Conservation (phyloP, 1,140 invertebrate species). For the Drosophila pruinosa region DNA sequence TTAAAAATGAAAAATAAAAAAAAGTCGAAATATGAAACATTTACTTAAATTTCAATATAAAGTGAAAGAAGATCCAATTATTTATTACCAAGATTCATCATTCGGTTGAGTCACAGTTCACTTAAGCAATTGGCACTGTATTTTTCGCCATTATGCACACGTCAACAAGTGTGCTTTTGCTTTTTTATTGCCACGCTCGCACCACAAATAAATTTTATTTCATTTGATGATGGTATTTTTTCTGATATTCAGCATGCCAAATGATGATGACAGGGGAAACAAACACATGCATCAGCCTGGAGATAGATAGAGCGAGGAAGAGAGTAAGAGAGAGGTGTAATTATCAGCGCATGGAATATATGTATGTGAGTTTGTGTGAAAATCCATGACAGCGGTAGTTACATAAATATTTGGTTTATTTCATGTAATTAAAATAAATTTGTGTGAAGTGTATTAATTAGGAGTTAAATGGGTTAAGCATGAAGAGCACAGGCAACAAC, state of each 20-base stretch:
- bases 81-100: background rate
- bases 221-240: conserved; percentile 59
- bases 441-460: conserved; percentile 80
- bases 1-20: background rate
- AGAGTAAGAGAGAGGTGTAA: conserved; percentile 37
- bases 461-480: conserved; percentile 79
- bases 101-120: background rate
- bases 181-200: conserved; percentile 52
- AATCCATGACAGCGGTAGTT: conserved; percentile 48
- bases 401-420: conserved; percentile 79
- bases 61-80: background rate
- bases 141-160: conserved; percentile 37
- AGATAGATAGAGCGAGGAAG: background rate
- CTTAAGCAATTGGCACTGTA: conserved; percentile 60
- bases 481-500: conserved; percentile 31
- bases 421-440: conserved; percentile 80
- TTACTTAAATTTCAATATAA: background rate
- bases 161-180: conserved; percentile 51
- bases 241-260: conserved; percentile 50
- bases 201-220: conserved; percentile 74
- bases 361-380: background rate
- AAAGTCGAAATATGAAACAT: too few relatives aligned
- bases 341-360: conserved; percentile 50
- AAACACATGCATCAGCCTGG: conserved; percentile 34
- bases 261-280: conserved; percentile 70